Conservation (phyloP, 2,797 vertebrate species). For the Antennarius maculatus region DNA sequence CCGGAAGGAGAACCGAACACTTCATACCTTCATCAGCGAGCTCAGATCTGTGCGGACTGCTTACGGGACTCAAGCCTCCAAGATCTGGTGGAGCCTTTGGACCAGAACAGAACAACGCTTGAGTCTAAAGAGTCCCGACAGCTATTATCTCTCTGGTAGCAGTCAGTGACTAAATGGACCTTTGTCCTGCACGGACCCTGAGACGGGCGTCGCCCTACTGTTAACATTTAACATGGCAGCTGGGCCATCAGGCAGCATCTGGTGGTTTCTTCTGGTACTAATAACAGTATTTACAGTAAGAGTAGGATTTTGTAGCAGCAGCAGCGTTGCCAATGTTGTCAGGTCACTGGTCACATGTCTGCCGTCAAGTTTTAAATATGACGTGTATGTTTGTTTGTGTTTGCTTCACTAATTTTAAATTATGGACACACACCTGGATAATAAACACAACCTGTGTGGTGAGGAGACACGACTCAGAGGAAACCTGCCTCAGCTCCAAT, state of each 20-base stretch:
- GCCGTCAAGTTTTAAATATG: neutral
- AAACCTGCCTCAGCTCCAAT: too few relatives aligned
- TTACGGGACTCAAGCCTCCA: slow-evolving; percentile 21
- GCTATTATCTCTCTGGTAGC: slow-evolving; percentile 60
- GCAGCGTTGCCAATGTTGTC: too few relatives aligned
- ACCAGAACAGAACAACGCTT: slow-evolving; percentile 24
- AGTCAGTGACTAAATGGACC: slow-evolving; percentile 56
- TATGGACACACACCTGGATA: too few relatives aligned
- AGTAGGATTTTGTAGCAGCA: too few relatives aligned
- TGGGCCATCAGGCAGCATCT: slow-evolving; percentile 52
- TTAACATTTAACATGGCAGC: slow-evolving; percentile 77
- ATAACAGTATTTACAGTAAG: too few relatives aligned
- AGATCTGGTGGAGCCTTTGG: slow-evolving; percentile 31
- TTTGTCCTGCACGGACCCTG: slow-evolving; percentile 69
- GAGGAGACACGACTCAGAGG: too few relatives aligned
- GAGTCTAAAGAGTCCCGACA: slow-evolving; percentile 23
- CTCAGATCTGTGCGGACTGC: slow-evolving; percentile 31
- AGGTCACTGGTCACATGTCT: neutral
- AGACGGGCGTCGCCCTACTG: slow-evolving; percentile 52
- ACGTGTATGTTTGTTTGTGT: too few relatives aligned
- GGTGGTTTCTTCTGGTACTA: too few relatives aligned
- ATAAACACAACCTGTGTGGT: too few relatives aligned
- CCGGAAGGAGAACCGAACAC: too few relatives aligned
- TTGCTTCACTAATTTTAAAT: too few relatives aligned
- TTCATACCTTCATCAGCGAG: slow-evolving; percentile 57